Base-by-base conservation (phyloP, 2,888 invertebrate species). In the Pseudococcus longispinus region DNA sequence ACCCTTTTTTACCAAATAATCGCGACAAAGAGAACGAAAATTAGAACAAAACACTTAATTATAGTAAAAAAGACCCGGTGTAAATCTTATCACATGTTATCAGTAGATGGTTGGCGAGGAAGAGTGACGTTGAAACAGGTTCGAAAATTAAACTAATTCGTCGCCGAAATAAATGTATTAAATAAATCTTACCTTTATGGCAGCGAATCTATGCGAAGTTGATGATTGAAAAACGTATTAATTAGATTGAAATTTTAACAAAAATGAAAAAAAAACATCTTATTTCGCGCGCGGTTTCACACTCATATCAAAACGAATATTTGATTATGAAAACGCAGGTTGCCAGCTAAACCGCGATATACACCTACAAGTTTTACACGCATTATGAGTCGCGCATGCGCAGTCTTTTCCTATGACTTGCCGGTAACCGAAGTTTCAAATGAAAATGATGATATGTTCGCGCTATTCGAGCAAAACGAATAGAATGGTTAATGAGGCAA, bases 241-340 rank as follows among this genome's bases (percentile, higher is more conserved):
- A 80, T 80, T 42, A 80, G 5, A 42, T 80, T 20, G 11, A 80
- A 80, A 80, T 80, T 80, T 80, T 80, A 42, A 20, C 42, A 42
- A 80, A 42, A 29, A 80, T n/a, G 18, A 29, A 4, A 20, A 42
- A 80, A 80, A 13, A 29, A 80, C 77, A 80, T 80, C 77, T 80
- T 80, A 80, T 80, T 80, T 80, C 77, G 77, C 77, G 77, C 77
- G 77, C 77, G 77, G 77, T 80, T 80, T 80, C 77, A 80, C 77
- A 42, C 77, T 80, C 42, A 23, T 80, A 42, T 80, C 77, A 80
- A 80, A 80, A 80, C 77, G 77, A 80, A 80, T 80, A 80, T 80
- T 80, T 80, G 77, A 80, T 80, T 80, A 80, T 80, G 32, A 80
- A 80, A 80, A 80, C 77, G 77, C 42, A 80, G 42, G 77, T 80